These are phyloP conservation scores for Irena cyanogastra DNA, from an alignment of 2,113 vertebrate genomes.

Conservation along the genomic window DNA sequence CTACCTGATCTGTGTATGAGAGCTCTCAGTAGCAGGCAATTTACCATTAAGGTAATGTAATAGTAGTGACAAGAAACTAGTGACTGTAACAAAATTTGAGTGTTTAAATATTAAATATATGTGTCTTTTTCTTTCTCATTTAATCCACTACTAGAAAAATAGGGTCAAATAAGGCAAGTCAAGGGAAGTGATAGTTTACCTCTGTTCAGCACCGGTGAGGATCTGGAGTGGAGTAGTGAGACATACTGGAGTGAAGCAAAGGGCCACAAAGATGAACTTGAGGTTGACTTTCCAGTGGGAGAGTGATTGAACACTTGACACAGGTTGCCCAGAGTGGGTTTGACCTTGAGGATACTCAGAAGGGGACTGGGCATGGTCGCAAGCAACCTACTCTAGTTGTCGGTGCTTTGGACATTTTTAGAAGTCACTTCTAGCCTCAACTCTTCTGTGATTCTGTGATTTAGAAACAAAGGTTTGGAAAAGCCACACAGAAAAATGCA, in stretches of 20 bases:
- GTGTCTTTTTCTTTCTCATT: neutral
- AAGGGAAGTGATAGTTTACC: neutral
- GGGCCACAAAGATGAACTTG: neutral
- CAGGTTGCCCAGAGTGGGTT: neutral
- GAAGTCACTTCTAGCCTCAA: neutral
- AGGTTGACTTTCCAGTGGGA: neutral
- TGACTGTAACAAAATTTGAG: neutral
- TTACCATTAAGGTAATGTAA: neutral
- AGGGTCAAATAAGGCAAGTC: neutral
- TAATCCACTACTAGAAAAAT: neutral
- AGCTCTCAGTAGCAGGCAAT: neutral
- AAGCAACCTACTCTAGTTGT: neutral
- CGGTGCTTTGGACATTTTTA: neutral
- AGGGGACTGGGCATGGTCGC: accelerated
- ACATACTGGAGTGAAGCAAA: neutral
- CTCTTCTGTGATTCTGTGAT: neutral
- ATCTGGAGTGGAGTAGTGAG: neutral
- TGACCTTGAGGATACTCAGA: neutral
- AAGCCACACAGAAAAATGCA: neutral
- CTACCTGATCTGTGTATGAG: neutral
- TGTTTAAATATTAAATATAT: neutral
- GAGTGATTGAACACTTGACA: neutral
- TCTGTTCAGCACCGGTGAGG: neutral
- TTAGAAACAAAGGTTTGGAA: neutral
- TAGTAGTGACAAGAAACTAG: neutral